These are phyloP conservation scores for Clarias fuscus DNA, from an alignment of 2,797 vertebrate genomes.

Conservation along the genomic window DNA sequence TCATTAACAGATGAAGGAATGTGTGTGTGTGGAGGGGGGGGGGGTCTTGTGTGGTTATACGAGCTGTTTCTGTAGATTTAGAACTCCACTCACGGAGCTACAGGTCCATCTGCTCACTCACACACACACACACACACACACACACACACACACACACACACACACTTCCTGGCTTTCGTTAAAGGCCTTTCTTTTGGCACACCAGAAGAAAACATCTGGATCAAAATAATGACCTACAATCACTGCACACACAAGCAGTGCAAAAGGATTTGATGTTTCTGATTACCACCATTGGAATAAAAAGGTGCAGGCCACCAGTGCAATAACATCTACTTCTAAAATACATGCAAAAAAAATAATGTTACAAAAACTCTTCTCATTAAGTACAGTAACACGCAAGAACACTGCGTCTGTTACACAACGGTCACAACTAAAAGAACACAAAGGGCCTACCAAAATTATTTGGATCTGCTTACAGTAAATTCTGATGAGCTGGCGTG, in stretches of 20 bases:
- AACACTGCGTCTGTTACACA: constrained; percentile 18
- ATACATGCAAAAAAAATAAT: not conserved
- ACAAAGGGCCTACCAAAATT: not conserved
- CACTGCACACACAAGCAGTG: not conserved
- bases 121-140: not conserved
- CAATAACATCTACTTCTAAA: not conserved
- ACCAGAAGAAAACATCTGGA: constrained; percentile 48
- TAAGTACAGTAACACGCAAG: not conserved
- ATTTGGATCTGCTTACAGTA: not conserved
- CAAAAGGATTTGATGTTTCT: not conserved
- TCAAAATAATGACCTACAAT: constrained; percentile 3
- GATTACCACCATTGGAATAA: not conserved
- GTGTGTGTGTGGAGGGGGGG: too few species aligned
- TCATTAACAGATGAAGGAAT: not conserved
- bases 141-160: not conserved
- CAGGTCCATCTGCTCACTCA: not conserved
- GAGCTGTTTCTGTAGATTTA: not conserved
- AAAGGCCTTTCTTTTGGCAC: constrained; percentile 13
- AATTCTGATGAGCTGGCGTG: not conserved
- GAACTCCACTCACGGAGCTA: not conserved
- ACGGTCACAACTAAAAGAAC: not conserved
- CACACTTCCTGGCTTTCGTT: constrained; percentile 29
- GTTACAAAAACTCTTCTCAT: not conserved
- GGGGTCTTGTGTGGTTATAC: not conserved
- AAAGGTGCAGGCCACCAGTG: not conserved